These are phyloP conservation scores for Verasper variegatus DNA, from an alignment of 2,113 vertebrate genomes.

Conservation along the genomic window DNA sequence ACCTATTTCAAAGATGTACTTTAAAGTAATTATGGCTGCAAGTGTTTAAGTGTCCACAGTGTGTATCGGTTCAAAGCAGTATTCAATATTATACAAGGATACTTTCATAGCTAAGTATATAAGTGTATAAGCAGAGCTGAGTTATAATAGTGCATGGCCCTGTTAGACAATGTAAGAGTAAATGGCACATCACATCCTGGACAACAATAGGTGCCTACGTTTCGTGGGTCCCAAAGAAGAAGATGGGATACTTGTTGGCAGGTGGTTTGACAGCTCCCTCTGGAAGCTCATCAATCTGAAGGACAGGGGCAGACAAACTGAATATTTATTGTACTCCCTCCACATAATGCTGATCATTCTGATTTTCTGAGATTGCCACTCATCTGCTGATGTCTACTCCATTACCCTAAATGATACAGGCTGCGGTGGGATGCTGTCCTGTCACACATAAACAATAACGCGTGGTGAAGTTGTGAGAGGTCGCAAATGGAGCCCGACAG, in stretches of 20 bases:
- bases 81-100: too few species aligned
- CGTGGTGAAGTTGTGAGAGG: too few species aligned
- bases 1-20: too few species aligned
- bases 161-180: background rate
- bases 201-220: constrained; percentile 85
- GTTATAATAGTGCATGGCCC: background rate
- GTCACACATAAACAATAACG: too few species aligned
- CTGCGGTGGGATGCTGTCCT: background rate
- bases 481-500: too few species aligned
- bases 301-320: constrained; percentile 52
- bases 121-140: too few species aligned
- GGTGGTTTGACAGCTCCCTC: constrained; percentile 98
- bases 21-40: too few species aligned
- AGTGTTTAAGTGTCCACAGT: too few species aligned
- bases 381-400: background rate
- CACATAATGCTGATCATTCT: background rate
- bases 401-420: background rate
- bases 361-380: background rate
- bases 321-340: background rate
- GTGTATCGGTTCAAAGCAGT: too few species aligned
- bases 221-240: constrained; percentile 99
- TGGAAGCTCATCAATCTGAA: constrained; percentile 96
- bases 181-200: background rate
- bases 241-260: constrained; percentile 98
- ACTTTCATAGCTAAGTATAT: too few species aligned